Evolutionary conservation across 1,140 invertebrate genomes (phyloP).

Genomic region (Hylaeus anthracinus): DNA sequence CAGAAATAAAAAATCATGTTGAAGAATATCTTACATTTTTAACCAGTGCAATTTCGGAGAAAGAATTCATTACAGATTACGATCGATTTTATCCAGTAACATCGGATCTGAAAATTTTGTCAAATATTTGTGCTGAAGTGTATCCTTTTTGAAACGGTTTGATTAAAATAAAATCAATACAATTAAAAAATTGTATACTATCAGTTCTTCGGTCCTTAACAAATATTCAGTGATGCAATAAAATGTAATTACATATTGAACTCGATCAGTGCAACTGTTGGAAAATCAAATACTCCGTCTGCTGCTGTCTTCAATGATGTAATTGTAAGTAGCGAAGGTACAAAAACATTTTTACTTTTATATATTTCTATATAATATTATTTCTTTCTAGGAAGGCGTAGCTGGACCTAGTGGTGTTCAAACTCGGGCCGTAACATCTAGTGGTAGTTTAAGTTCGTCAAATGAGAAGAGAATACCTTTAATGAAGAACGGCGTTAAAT

Average conservation of each 20-base stretch:
- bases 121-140: constrained; percentile 83
- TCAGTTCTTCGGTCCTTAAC: constrained; percentile 39
- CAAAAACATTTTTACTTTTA: constrained; percentile 9
- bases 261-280: constrained; percentile 77
- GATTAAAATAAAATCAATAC: background rate
- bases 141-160: constrained; percentile 80
- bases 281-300: constrained; percentile 13
- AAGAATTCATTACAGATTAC: constrained; percentile 87
- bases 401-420: constrained; percentile 51
- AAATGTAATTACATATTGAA: constrained; percentile 83
- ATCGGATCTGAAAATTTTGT: constrained; percentile 83
- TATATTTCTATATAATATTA: constrained; percentile 15
- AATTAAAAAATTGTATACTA: constrained; percentile 22
- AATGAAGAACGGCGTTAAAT: constrained; percentile 71
- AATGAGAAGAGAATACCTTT: constrained; percentile 22
- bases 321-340: constrained; percentile 49
- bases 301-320: constrained; percentile 32
- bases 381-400: constrained; percentile 42
- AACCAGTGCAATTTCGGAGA: constrained; percentile 84
- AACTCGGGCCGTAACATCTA: constrained; percentile 10
- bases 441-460: constrained; percentile 16
- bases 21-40: constrained; percentile 84
- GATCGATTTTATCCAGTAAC: constrained; percentile 84
- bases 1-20: constrained; percentile 78
- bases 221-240: constrained; percentile 81